Evolutionary conservation across 2,888 invertebrate genomes (phyloP), one percentile per base, ranked within the genome.

Genomic region (Nephrotoma guestfalica): DNA sequence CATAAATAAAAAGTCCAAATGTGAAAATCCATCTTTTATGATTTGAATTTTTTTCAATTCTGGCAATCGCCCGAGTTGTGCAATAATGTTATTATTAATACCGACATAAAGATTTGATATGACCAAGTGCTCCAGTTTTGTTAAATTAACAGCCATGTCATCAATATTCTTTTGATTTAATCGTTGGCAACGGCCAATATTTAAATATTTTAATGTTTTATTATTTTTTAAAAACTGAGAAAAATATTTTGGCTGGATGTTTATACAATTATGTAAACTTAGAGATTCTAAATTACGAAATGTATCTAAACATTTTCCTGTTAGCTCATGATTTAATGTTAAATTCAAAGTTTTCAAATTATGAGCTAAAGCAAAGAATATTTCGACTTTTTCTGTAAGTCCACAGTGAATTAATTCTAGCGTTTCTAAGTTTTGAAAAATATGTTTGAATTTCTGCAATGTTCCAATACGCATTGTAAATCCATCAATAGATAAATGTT

Each of bases 111-210:
- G 2, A 45, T 85, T 85, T 18, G 40, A 57, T 85, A 87, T 87
- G 57, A 87, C 86, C 30, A 88, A 83, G 13, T 43, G 57, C 51
- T 87, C 87, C 15, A 87, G 84, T 15, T 87, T 57, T 4, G 42
- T 51, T 85, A 87, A 87, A 42, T 86, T 87, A 15, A 57, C 11
- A 7, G 85, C 41, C 84, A 88, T 47, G 4, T 18, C 42, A 1
- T 86, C n/a, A 41, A 87, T 83, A 13, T 86, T 85, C 1, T 47
- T 11, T 9, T 86, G 45, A 86, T 86, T 86, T 86, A 88, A 83
- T 11, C 86, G 87, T 86, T 87, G 86, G 51, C 88, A 88, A 43
- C 83, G 83, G 9, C 86, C 45, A 83, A 88, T 88, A 86, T 88
- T 87, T 83, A 88, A 83, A 41, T 86, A 86, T 86, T 86, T 87